Conservation (phyloP, 2,888 invertebrate species). For the Oligia strigilis region DNA sequence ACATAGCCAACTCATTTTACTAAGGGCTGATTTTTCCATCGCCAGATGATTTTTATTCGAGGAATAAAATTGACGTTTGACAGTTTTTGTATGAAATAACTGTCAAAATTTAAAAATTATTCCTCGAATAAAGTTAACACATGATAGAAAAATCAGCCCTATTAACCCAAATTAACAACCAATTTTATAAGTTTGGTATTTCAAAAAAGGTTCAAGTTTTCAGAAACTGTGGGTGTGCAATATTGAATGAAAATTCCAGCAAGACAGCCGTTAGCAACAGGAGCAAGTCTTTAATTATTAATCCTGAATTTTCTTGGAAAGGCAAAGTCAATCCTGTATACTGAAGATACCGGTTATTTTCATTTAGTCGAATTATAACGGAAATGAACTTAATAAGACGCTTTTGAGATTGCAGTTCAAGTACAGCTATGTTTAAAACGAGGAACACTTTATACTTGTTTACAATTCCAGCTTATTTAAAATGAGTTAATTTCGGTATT, state of each 20-base stretch:
- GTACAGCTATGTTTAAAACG: background rate
- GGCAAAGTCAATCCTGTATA: background rate
- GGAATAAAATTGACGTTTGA: no score
- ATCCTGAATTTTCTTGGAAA: background rate
- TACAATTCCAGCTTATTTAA: background rate
- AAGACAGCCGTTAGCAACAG: background rate
- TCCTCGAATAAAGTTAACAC: no score
- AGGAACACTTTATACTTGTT: background rate
- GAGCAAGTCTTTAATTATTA: background rate
- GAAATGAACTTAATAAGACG: background rate
- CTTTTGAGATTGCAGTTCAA: background rate
- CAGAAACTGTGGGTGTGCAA: conserved; percentile 4
- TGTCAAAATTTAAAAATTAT: no score
- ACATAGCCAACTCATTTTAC: background rate
- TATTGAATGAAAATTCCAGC: background rate
- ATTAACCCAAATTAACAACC: background rate
- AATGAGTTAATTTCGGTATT: background rate
- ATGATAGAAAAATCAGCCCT: no score
- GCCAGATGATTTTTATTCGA: no score
- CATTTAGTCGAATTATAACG: background rate
- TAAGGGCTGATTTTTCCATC: no score
- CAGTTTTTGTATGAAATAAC: no score
- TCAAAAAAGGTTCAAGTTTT: background rate
- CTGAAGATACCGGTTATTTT: background rate
- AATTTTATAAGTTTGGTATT: background rate